A percentile compares a stretch with the other conserved stretches of the same genome.
Conservation (phyloP, 2,888 invertebrate species). For the Gortyna flavago region DNA sequence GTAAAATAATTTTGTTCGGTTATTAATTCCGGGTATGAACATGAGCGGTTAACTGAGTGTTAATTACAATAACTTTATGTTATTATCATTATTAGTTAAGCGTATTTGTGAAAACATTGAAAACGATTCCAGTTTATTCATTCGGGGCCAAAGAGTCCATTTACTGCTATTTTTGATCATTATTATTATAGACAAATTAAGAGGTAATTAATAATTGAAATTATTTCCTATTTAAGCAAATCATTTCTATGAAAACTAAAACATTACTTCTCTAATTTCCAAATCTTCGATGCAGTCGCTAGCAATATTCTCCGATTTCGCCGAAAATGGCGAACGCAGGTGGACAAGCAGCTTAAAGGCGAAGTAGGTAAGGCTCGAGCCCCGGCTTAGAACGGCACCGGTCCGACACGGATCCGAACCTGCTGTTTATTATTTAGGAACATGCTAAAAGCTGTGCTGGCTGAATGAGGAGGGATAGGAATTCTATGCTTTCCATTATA, state of each 20-base stretch:
- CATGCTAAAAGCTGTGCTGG: constrained; percentile 30
- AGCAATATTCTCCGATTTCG: constrained; percentile 51
- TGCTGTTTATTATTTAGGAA: constrained; percentile 49
- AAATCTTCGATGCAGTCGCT: constrained; percentile 16
- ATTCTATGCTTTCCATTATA: neutral
- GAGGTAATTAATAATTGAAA: neutral
- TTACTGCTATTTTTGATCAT: neutral
- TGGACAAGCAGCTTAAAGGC: constrained; percentile 53
- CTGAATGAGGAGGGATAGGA: neutral
- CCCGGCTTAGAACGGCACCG: constrained; percentile 38
- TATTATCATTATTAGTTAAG: neutral
- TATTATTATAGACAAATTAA: neutral
- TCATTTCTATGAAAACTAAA: neutral
- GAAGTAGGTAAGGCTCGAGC: constrained; percentile 45
- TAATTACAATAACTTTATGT: constrained; percentile 34
- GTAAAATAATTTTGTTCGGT: constrained; percentile 31
- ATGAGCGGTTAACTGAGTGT: constrained; percentile 18
- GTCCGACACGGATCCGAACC: constrained; percentile 15
- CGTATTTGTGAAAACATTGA: neutral
- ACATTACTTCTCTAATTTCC: neutral
- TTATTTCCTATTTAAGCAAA: neutral
- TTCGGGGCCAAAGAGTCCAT: neutral
- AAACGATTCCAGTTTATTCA: neutral
- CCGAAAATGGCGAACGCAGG: constrained; percentile 47
- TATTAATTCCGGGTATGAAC: constrained; percentile 25